Base-by-base conservation (phyloP, 2,113 vertebrate genomes). In the Passer montanus region DNA sequence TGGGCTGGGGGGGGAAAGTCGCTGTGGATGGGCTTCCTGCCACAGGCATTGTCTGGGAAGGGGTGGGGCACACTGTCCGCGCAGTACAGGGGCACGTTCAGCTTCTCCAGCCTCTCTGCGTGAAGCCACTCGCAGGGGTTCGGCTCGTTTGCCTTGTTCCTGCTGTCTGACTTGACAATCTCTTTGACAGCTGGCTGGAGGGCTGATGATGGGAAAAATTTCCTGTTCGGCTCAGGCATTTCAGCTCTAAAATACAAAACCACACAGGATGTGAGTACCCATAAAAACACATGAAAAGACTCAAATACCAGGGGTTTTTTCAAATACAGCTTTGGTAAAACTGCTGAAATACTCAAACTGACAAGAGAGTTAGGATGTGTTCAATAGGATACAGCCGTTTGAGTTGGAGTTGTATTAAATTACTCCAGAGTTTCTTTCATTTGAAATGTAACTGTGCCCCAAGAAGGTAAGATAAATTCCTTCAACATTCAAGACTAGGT, bases 241-340 rank as follows among this genome's bases (percentile, higher is more conserved):
- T 97, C 95, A 75, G 53, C 90, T 90, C 98, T 98, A 50, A 86
- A 96, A 93, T 28, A 78, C 7, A 89, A 92, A 95, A 77, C 4
- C 52, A 88, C 5, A 6, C 6, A 58, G 30, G 26, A 60, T 41
- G 1, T 56, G 70, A 73, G 24, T 55, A 62, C 58, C n/a, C 15
- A 16, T 49, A 70, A 93, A 86, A 39, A 35, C 14, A 7, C 6
- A n/a, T 3, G 6, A 47, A 89, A 86, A 55, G 50, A 16, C 13
- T 74, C 35, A 52, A 31, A 27, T 18, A 78, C 52, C 22, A 28
- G 52, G 22, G 7, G 14, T 14, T 44, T 59, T 91, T 63, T 46
- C 37, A 49, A 83, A 66, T 27, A 66, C 10, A 47, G 46, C 44
- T 14, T 30, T 67, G 33, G 27, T 69, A 77, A 77, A 74, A 47